These are phyloP conservation scores for Poecilia gillii DNA, from an alignment of 2,797 vertebrate genomes.

Conservation along the genomic window DNA sequence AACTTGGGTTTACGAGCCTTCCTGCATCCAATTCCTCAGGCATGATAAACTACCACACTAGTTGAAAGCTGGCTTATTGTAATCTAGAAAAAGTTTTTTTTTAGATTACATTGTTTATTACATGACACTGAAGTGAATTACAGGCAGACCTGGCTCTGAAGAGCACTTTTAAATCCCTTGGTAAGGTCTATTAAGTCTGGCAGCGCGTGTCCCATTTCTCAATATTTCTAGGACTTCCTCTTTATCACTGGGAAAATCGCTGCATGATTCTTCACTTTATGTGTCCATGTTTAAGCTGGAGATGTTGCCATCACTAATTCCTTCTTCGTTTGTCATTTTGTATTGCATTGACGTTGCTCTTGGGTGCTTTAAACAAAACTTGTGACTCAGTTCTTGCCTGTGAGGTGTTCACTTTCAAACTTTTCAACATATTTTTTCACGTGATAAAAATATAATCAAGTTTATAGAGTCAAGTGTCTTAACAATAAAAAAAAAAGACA, in stretches of 20 bases:
- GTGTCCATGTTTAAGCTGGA: too few species aligned
- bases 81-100: neutral
- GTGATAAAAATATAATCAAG: neutral
- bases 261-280: neutral
- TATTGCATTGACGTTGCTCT: neutral
- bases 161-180: neutral
- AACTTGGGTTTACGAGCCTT: neutral
- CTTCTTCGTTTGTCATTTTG: neutral
- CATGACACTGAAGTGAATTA: neutral
- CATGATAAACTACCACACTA: neutral
- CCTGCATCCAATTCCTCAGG: neutral
- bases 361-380: neutral
- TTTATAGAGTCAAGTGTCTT: neutral
- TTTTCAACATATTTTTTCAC: neutral
- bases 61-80: neutral
- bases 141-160: neutral
- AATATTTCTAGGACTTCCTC: neutral
- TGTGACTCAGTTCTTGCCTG: neutral
- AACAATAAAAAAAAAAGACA: conserved; percentile 38
- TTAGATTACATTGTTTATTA: neutral
- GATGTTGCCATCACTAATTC: neutral
- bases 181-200: neutral
- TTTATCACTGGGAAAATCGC: neutral
- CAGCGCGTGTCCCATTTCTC: neutral
- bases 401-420: neutral